A percentile compares a stretch with the other conserved stretches of the same genome.
These are phyloP conservation scores for Radopholus similis DNA, from an alignment of 1,140 invertebrate species.

Conservation along the genomic window DNA sequence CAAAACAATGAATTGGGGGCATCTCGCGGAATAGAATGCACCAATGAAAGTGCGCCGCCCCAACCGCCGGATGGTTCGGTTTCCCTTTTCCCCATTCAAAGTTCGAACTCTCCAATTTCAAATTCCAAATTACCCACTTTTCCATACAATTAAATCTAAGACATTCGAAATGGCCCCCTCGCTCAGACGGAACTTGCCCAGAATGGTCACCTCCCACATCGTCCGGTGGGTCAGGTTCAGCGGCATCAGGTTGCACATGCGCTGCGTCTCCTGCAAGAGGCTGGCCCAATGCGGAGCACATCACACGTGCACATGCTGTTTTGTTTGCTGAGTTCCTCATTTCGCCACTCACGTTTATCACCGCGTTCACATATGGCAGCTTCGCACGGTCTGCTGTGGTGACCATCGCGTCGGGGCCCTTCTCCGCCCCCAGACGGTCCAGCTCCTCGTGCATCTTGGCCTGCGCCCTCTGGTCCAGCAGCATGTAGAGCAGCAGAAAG, in stretches of 20 bases:
- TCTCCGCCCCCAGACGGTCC: not conserved
- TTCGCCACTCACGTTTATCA: slow-evolving; percentile 5
- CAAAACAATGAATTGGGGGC: no score
- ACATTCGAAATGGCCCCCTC: no score
- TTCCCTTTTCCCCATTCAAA: no score
- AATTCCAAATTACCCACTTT: no score
- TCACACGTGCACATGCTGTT: no score
- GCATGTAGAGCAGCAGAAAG: slow-evolving; percentile 12
- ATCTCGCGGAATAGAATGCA: no score
- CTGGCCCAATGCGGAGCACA: no score
- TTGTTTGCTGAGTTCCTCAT: not conserved
- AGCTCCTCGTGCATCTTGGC: slow-evolving; percentile 16
- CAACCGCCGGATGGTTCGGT: no score
- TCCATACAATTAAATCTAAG: no score
- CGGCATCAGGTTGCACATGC: not conserved
- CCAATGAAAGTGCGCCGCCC: no score
- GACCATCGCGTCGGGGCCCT: slow-evolving; percentile 7
- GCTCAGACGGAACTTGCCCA: not conserved
- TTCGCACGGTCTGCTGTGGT: not conserved
- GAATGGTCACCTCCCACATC: slow-evolving; percentile 62
- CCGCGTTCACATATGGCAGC: slow-evolving; percentile 17
- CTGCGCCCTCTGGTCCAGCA: slow-evolving; percentile 15
- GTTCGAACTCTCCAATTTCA: no score
- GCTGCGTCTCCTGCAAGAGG: not conserved
- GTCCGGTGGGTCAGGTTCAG: slow-evolving; percentile 70